A percentile compares a stretch with the other conserved stretches of the same genome.
These are phyloP conservation scores for Drymonia ruficornis DNA, from an alignment of 2,888 invertebrate species.

Conservation along the genomic window DNA sequence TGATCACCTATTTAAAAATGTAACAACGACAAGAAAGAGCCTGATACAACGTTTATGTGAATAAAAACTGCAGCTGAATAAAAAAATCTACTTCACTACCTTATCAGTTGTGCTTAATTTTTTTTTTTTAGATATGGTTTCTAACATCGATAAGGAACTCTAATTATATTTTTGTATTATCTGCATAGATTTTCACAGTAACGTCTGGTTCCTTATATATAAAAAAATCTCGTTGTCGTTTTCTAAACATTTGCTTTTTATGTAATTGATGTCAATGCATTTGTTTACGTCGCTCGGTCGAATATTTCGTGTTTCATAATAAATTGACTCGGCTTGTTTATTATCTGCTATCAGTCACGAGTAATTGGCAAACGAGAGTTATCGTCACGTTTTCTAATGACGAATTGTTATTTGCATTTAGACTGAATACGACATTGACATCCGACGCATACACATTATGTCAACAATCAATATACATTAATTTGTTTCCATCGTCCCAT, in stretches of 20 bases:
- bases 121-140: neutral
- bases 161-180: constrained; percentile 9
- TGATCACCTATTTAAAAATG: no score
- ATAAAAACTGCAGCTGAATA: no score
- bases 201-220: constrained; percentile 21
- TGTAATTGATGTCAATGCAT: constrained; percentile 59
- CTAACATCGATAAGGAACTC: constrained; percentile 16
- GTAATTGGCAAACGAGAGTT: constrained; percentile 54
- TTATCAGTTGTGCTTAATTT: no score
- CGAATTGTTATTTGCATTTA: constrained; percentile 18
- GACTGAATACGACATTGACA: constrained; percentile 9
- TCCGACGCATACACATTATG: constrained; percentile 9
- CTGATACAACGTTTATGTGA: no score
- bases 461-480: constrained; percentile 1
- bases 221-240: constrained; percentile 48
- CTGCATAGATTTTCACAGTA: constrained; percentile 30
- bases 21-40: no score
- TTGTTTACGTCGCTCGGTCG: constrained; percentile 58
- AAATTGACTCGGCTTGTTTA: constrained; percentile 57
- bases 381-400: constrained; percentile 46
- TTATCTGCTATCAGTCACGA: constrained; percentile 53
- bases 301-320: constrained; percentile 56
- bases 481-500: no score
- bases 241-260: constrained; percentile 52
- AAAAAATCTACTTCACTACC: no score